Conservation (phyloP, 2,113 vertebrate genomes). For the Trochalopteron elliotii region DNA sequence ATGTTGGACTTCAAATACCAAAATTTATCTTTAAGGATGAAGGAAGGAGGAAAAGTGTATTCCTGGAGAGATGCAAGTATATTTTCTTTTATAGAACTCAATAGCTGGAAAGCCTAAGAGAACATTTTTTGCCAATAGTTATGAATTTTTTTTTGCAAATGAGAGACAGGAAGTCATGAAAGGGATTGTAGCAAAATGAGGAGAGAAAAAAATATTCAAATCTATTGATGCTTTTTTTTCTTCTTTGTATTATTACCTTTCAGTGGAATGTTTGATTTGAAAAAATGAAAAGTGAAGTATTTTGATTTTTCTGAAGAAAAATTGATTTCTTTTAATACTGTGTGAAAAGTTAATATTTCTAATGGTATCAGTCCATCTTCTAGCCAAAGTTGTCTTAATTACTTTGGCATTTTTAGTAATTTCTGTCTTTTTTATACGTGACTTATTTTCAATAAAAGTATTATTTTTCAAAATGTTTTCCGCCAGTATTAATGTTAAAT, state of each 20-base stretch:
- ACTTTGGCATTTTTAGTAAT: not conserved
- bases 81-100: not conserved
- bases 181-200: not conserved
- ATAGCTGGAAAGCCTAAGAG: not conserved
- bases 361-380: not conserved
- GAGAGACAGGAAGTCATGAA: not conserved
- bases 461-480: not conserved
- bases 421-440: no score
- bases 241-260: not conserved
- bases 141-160: not conserved
- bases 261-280: not conserved
- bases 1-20: not conserved
- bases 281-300: not conserved
- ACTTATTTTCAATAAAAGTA: not conserved
- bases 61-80: not conserved
- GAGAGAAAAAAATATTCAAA: not conserved
- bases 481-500: fast-evolving
- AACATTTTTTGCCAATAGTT: not conserved
- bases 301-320: not conserved
- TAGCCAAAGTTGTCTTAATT: not conserved
- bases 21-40: not conserved
- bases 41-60: not conserved
- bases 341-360: not conserved
- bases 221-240: not conserved
- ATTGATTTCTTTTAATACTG: not conserved